Base-by-base conservation (phyloP, 2,113 vertebrate species). In the Sterrhoptilus dennistouni region DNA sequence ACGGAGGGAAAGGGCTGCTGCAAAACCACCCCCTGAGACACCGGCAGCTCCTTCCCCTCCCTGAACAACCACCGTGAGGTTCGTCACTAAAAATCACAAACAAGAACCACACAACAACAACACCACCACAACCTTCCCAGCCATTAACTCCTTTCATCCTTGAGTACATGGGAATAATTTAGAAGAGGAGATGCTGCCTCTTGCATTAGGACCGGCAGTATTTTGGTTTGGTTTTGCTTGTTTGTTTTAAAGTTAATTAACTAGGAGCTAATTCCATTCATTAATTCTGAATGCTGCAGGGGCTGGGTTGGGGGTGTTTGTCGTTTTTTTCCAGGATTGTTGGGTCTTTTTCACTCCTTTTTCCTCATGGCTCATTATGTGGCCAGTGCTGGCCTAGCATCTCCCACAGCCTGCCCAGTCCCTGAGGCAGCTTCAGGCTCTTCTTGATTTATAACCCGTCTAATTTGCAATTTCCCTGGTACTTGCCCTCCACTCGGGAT, bases 271-370 rank as follows among this genome's bases (percentile, higher is more conserved):
- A 92, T 94, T 94, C 85, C 1, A 1, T 83, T 94, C 38, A 74
- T 96, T 90, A 94, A 83, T 90, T 95, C 68, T 20, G 52, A 88
- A 78, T 52, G 71, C 91, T 4, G 20, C 87, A 83, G 77, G 93
- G 83, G 89, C 33, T 63, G 64, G 42, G 63, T 44, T 81, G 57
- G 22, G 19, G 8, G 2, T 7, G 45, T 60, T 29, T 10, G 27
- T 24, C 31, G 12, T 23, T 59, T 54, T 85, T 68, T 14, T 33
- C 15, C 49, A 61, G 64, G 72, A 45, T 21, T 45, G 33, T 68
- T 78, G 40, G 70, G 19, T 0, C 1, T 4, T 79, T 74, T 33
- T 27, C 70, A 42, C 24, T 87, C 70, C 35, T 59, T 63, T 83
- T 83, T 20, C 84, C 77, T 24, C 66, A 54, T 0, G 21, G 42